A percentile compares a stretch with the other conserved stretches of the same genome.
These are phyloP conservation scores for Glomeris marginata DNA, from an alignment of 2,888 invertebrate species.

Conservation along the genomic window DNA sequence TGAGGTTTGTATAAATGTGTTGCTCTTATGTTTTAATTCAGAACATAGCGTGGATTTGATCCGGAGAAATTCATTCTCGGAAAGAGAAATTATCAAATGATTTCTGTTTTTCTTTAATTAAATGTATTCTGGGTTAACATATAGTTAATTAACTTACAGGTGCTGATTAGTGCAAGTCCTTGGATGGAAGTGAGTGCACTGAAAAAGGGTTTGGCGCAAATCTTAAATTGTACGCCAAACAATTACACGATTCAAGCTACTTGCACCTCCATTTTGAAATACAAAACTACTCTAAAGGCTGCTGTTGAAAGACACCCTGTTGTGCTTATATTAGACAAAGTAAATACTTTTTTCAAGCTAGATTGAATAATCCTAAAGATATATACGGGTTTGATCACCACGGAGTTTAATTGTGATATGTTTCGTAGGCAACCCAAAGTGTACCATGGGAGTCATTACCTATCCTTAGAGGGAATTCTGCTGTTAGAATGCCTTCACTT, in stretches of 20 bases:
- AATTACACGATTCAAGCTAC: background rate
- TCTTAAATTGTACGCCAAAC: background rate
- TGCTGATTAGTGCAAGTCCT: background rate
- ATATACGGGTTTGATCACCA: background rate
- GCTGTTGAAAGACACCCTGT: conserved; percentile 1
- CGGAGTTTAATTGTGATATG: conserved; percentile 2
- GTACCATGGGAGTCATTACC: conserved; percentile 67
- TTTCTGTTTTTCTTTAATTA: background rate
- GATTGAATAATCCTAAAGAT: too few species aligned
- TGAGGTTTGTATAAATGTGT: too few species aligned
- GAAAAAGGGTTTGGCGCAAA: background rate
- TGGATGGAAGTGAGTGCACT: background rate
- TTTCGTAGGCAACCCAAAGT: conserved; percentile 48
- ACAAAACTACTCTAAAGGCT: background rate
- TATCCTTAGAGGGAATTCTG: conserved; percentile 46
- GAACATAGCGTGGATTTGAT: too few species aligned
- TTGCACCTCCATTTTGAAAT: background rate
- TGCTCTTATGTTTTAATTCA: too few species aligned
- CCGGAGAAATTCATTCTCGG: too few species aligned
- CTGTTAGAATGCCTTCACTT: conserved; percentile 55
- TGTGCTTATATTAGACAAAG: conserved; percentile 7
- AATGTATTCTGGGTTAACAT: background rate
- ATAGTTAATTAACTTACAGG: background rate
- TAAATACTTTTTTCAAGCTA: too few species aligned
- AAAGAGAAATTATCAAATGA: background rate